Base-by-base conservation (phyloP, 2,888 invertebrate genomes). In the Auanema sp. region DNA sequence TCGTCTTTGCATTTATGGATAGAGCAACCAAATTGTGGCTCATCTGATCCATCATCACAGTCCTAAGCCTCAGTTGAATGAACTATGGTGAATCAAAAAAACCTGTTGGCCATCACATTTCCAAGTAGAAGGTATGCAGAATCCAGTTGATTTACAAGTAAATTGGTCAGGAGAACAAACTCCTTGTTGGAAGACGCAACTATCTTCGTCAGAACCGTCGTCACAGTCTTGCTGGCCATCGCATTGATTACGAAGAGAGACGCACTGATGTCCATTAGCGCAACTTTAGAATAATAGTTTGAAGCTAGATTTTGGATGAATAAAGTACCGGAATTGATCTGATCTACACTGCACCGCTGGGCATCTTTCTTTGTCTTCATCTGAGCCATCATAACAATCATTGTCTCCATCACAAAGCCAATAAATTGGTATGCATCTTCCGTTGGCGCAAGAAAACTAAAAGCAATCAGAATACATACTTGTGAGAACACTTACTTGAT, bases 191-290 rank as follows among this genome's bases (percentile, higher is more conserved):
- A 68, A 59, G 16, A 65, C 65, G 56, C 84, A 83, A 42, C 72
- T 69, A 91, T 93, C 84, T 66, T 86, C 87, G 76, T 88, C 88
- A 1, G 87, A 86, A 6, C 86, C 86, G 79, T 88, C 88, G 0
- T 93, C 91, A 85, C 97, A 98, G 84, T 97, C 96, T 0, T 94
- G 93, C 60, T 94, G 92, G 1, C 93, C 94, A 83, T 98, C 96
- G 83, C 97, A 98, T 24, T 87, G 86, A 92, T 93, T 93, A 84
- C 93, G 92, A 43, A 84, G 78, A 0, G 93, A 92, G 71, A 95
- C 93, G 83, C 94, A 95, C 81, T 93, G 92, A 0, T 94, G 93
- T 1, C 89, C 89, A 83, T 91, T 91, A 1, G 91, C 90, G 84
- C 95, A 95, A 4, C 91, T 60, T 51, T 16, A 68, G 3, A 21